Base-by-base conservation (phyloP, 2,888 invertebrate genomes). In the Drosophila tanythrix region DNA sequence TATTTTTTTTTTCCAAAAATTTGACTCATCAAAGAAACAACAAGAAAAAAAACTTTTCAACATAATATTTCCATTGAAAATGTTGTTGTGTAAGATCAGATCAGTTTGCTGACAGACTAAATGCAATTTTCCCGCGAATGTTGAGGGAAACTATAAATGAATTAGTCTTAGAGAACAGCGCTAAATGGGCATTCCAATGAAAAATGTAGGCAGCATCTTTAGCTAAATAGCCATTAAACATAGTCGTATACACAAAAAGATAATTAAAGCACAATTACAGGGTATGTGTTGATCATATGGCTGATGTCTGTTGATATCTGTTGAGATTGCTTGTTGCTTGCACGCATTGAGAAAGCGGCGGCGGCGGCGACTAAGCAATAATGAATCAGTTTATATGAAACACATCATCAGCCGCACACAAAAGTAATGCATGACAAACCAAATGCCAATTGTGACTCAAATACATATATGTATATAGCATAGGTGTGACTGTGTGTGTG, bases 371-470 rank as follows among this genome's bases (percentile, higher is more conserved):
- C 11, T 40, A 21, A 21, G 43, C 1, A 38, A 69, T 74, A 79
- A 79, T 77, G 76, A 77, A 70, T 79, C 76, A 66, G 65, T 59
- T 59, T 70, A 60, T 59, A 43, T 33, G 48, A 59, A 53, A 55
- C 55, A 65, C 66, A 64, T 69, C 68, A 67, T 70, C 70, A 70
- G 72, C 38, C 31, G 1, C 21, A 18, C 11, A 38, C 15, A 61
- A 69, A 66, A 66, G 74, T 79, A 70, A 79, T 51, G 65, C 58
- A 74, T 62, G 74, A 74, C 70, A 79, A 69, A 67, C 62, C 66
- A 53, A 79, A 61, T 82, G 85, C 64, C 83, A 77, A 74, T 74
- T 76, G 70, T 86, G 83, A 86, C 78, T 82, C 83, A 81, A 86
- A 59, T 33, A 40, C 57, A 35, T 3, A 33, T 2, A 10, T 31